phyloP scores from a whole-genome alignment of 2,888 invertebrate species.

The Malthinus flaveolus region DNA sequence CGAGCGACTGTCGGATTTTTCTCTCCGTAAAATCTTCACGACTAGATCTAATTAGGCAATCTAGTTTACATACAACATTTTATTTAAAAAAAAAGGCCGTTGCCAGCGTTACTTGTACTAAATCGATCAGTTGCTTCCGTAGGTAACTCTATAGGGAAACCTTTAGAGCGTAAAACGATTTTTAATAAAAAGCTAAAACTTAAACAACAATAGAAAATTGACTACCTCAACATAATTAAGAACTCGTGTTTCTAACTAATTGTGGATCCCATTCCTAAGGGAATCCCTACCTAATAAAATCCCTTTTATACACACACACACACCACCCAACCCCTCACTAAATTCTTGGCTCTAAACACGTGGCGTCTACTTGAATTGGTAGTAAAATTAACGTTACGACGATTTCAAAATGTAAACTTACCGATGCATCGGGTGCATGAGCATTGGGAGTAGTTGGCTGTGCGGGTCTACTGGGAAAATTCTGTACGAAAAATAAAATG shows the following conservation, averaged over 20 bases:
- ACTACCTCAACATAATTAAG: slow-evolving; percentile 7
- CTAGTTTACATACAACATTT: too few relatives aligned
- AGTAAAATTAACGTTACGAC: neutral
- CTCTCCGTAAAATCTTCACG: too few relatives aligned
- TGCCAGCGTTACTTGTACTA: too few relatives aligned
- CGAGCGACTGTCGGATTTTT: too few relatives aligned
- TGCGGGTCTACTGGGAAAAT: slow-evolving; percentile 71
- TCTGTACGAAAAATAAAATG: slow-evolving; percentile 56
- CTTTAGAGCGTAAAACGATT: too few relatives aligned
- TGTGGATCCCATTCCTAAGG: slow-evolving; percentile 6
- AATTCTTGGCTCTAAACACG: slow-evolving; percentile 43
- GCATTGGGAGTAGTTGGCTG: slow-evolving; percentile 78
- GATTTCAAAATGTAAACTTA: slow-evolving; percentile 55
- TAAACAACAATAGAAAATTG: neutral
- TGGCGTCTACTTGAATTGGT: slow-evolving; percentile 39
- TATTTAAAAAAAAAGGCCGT: too few relatives aligned
- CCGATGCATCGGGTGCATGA: slow-evolving; percentile 75
- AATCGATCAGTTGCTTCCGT: too few relatives aligned
- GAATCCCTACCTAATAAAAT: slow-evolving; percentile 9
- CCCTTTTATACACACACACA: slow-evolving; percentile 11
- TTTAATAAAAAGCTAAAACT: neutral
- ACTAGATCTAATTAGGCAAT: too few relatives aligned
- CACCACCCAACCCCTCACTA: slow-evolving; percentile 19
- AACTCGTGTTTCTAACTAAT: slow-evolving; percentile 12
- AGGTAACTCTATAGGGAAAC: too few relatives aligned